These are phyloP conservation scores for Mellilla xanthometata DNA, from an alignment of 2,888 invertebrate species.

Conservation along the genomic window DNA sequence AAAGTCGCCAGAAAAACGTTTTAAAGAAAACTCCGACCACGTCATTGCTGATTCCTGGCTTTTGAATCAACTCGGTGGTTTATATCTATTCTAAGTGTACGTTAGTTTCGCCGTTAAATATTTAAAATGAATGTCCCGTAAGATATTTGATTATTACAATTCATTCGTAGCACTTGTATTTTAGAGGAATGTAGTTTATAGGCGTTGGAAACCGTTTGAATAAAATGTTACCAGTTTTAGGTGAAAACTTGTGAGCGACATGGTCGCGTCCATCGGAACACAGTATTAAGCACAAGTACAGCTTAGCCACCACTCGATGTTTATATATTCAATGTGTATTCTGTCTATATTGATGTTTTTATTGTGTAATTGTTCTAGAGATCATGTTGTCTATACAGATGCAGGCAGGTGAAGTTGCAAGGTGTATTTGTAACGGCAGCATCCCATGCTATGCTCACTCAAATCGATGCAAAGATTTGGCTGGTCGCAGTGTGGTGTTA, in stretches of 20 bases:
- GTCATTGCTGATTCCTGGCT: conserved; percentile 57
- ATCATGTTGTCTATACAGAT: conserved; percentile 36
- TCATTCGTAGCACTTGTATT: conserved; percentile 68
- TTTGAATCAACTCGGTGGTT: background rate
- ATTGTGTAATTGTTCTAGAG: conserved; percentile 35
- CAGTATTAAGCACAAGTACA: conserved; percentile 53
- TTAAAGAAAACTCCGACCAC: conserved; percentile 49
- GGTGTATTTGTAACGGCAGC: conserved; percentile 62
- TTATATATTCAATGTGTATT: conserved; percentile 33
- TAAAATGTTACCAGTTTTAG: conserved; percentile 59
- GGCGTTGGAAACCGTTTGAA: conserved; percentile 61
- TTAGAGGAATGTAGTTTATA: conserved; percentile 71
- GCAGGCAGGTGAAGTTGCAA: conserved; percentile 45
- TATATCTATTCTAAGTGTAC: conserved; percentile 44
- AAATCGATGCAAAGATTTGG: conserved; percentile 71
- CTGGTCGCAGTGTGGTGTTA: conserved; percentile 69
- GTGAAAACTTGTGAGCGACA: conserved; percentile 29
- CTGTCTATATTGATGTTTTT: background rate
- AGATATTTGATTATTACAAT: conserved; percentile 74
- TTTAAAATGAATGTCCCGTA: conserved; percentile 32
- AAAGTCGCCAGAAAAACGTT: conserved; percentile 58
- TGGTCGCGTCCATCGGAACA: conserved; percentile 22
- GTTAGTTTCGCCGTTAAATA: conserved; percentile 68
- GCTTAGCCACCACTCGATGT: conserved; percentile 42
- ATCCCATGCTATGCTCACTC: conserved; percentile 68